Base-by-base conservation (phyloP, 2,113 vertebrate genomes). In the Oncorhynchus mykiss region DNA sequence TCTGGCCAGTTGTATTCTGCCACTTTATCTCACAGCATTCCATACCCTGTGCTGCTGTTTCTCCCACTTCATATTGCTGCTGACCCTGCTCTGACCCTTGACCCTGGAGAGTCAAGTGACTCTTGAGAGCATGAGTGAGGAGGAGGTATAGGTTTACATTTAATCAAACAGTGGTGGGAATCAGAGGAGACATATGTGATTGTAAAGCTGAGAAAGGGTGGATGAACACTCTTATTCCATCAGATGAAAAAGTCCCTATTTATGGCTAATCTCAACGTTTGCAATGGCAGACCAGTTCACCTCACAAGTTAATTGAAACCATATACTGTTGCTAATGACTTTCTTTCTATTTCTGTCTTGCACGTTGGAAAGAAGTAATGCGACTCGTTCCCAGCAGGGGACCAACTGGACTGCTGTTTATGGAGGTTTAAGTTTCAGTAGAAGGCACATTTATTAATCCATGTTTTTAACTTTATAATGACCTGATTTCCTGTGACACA, bases 141-240 rank as follows among this genome's bases (percentile, higher is more conserved):
- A 60, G 34, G 31, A 79, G 83, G 66, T 70, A 49, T 65, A 45
- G 39, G 39, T 45, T 45, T 45, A 45, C 9, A 45, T 45, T 45
- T 45, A 45, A 11, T 45, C 39, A 11, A 45, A 62, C 31, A 20
- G n/a, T 73, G 74, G 71, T 85, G 82, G 82, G 86, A 88, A 86
- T 34, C 75, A 77, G 39, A 45, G 27, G 45, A 54, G 66, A 65
- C 24, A 67, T 57, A 77, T 73, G 39, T 65, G 39, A 76, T 27
- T 49, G 62, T 5, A 79, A 78, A 82, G 86, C 83, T 89, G 88
- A 86, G 86, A 92, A 88, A 88, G 86, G 82, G 90, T 87, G 77
- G 72, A 68, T 76, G 83, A 82, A 82, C 78, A 78, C 83, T 86
- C 62, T 45, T 57, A 68, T 69, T 87, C 80, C 88, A 3, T 87